Evolutionary conservation across 2,113 vertebrate species (phyloP).

Genomic region (Tragulus kanchil): DNA sequence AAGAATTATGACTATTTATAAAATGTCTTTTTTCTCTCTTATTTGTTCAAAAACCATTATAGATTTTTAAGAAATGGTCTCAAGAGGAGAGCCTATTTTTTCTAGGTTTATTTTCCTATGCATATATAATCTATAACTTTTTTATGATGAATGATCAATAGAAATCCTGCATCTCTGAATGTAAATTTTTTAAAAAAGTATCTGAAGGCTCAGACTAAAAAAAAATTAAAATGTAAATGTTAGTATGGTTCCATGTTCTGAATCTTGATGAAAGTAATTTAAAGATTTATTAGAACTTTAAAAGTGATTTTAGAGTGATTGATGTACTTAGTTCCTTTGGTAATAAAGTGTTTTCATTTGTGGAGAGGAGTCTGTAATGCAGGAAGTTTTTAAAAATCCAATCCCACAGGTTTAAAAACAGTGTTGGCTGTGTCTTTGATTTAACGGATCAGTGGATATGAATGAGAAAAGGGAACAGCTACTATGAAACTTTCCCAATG

Average conservation of each 20-base stretch:
- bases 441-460: not conserved
- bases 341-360: not conserved
- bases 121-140: not conserved
- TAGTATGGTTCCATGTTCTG: not conserved
- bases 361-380: not conserved
- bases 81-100: not conserved
- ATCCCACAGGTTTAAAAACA: not conserved
- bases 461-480: not conserved
- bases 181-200: not conserved
- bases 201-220: not conserved
- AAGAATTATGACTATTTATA: not conserved
- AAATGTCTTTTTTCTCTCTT: not conserved
- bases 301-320: slow-evolving; percentile 6
- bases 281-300: not conserved
- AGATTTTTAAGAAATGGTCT: slow-evolving; percentile 18
- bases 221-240: slow-evolving; percentile 43
- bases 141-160: slow-evolving; percentile 19
- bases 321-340: not conserved
- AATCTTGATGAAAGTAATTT: slow-evolving; percentile 6
- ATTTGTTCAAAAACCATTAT: not conserved
- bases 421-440: not conserved
- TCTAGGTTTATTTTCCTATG: not conserved
- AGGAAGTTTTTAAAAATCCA: not conserved
- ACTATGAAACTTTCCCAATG: not conserved
- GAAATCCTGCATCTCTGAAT: not conserved